phyloP scores from a whole-genome alignment of 1,140 invertebrate genomes.

The Dermatophagoides farinae region DNA sequence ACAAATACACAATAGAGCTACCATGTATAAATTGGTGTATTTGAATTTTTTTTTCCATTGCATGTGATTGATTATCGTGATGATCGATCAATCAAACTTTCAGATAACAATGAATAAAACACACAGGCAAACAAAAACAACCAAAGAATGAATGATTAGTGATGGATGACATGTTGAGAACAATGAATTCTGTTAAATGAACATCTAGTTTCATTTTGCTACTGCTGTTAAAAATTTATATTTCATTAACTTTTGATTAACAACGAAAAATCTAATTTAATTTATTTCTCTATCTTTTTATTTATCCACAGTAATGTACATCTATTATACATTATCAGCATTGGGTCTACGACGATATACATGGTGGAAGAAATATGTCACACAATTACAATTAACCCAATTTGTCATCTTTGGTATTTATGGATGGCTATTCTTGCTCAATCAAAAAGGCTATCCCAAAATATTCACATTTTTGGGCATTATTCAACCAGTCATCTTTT shows the following conservation, averaged over 20 bases:
- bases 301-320: slow-evolving; percentile 27
- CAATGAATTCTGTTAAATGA: no score
- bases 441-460: not conserved
- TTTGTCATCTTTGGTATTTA: slow-evolving; percentile 7
- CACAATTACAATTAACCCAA: slow-evolving; percentile 25
- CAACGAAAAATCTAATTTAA: not conserved
- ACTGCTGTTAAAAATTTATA: not conserved
- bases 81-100: no score
- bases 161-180: no score
- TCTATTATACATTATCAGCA: slow-evolving; percentile 31
- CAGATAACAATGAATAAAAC: no score
- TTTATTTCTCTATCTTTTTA: not conserved
- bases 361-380: slow-evolving; percentile 34
- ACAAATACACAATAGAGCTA: no score
- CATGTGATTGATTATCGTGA: no score
- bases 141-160: no score
- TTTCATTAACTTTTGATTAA: not conserved
- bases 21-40: no score
- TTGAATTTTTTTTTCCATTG: no score
- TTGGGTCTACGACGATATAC: slow-evolving; percentile 29
- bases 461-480: not conserved
- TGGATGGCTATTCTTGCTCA: not conserved
- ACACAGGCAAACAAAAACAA: no score
- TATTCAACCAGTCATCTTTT: slow-evolving; percentile 11
- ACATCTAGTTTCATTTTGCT: no score